These are phyloP conservation scores for Oreochromis mossambicus DNA, from an alignment of 2,797 vertebrate species.

Conservation along the genomic window DNA sequence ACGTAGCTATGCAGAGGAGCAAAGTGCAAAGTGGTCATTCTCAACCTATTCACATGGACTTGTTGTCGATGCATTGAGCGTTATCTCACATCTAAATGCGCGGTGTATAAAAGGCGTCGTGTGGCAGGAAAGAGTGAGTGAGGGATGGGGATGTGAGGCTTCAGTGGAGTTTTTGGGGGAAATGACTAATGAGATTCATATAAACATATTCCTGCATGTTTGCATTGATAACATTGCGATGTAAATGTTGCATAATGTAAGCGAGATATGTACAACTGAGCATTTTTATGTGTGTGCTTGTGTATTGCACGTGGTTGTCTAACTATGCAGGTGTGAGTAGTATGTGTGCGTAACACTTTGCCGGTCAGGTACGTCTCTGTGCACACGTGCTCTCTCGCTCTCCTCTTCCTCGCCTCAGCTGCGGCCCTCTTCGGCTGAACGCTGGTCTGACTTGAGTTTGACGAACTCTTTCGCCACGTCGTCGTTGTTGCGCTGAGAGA, in stretches of 20 bases:
- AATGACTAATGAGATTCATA: slow-evolving; percentile 24
- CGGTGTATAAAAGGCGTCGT: slow-evolving; percentile 59
- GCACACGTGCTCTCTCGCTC: slow-evolving; percentile 56
- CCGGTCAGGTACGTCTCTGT: slow-evolving; percentile 70
- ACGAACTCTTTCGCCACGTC: slow-evolving; percentile 98
- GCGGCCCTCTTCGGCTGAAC: slow-evolving; percentile 88
- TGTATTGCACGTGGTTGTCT: slow-evolving; percentile 53
- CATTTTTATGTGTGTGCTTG: slow-evolving; percentile 55
- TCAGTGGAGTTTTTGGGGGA: slow-evolving; percentile 10
- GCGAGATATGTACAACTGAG: slow-evolving; percentile 61
- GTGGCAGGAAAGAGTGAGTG: slow-evolving; percentile 18
- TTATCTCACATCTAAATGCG: slow-evolving; percentile 38
- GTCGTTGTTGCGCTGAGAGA: slow-evolving; percentile 96
- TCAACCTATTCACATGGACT: slow-evolving; percentile 48
- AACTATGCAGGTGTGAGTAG: slow-evolving; percentile 34
- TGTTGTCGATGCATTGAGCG: slow-evolving; percentile 8
- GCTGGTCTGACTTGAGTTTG: slow-evolving; percentile 96
- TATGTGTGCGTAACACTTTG: slow-evolving; percentile 74
- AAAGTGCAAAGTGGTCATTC: slow-evolving; percentile 76
- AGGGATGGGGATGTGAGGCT: slow-evolving; percentile 1
- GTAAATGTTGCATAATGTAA: slow-evolving; percentile 64
- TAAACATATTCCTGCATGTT: slow-evolving; percentile 46
- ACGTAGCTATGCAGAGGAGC: slow-evolving; percentile 58
- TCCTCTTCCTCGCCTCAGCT: slow-evolving; percentile 76
- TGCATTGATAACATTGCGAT: slow-evolving; percentile 62